Conservation (phyloP, 2,888 invertebrate species). For the Ligdia adustata region DNA sequence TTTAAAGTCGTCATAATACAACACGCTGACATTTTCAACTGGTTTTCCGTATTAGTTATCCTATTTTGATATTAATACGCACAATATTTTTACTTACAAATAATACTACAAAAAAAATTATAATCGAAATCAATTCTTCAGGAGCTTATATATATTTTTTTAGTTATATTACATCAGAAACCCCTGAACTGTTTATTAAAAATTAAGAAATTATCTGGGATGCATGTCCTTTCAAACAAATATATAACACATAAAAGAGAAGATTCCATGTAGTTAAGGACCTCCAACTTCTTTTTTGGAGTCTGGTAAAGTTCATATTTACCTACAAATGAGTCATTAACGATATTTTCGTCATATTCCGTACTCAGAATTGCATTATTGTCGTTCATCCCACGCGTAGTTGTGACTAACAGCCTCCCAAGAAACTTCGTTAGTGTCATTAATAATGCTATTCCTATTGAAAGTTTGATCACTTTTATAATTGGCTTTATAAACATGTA, state of each 20-base stretch:
- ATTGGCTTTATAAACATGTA: not conserved
- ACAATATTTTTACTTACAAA: slow-evolving; percentile 10
- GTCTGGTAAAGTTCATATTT: too few species aligned
- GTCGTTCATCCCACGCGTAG: slow-evolving; percentile 57
- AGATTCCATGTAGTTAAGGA: too few species aligned
- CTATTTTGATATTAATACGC: slow-evolving; percentile 33
- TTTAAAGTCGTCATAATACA: slow-evolving; percentile 46
- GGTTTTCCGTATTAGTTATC: slow-evolving; percentile 54
- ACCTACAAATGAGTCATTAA: slow-evolving; percentile 61
- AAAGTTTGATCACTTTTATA: not conserved
- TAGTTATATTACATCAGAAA: too few species aligned
- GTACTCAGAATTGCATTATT: slow-evolving; percentile 52
- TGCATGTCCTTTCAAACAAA: too few species aligned
- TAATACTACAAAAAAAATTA: too few species aligned
- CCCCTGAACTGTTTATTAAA: too few species aligned
- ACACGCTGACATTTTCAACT: slow-evolving; percentile 59
- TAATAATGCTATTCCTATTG: not conserved
- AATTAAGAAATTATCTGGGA: too few species aligned
- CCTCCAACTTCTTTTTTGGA: too few species aligned
- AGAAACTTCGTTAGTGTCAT: slow-evolving; percentile 42
- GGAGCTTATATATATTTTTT: too few species aligned
- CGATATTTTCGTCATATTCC: slow-evolving; percentile 60
- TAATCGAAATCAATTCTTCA: too few species aligned
- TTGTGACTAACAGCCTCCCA: slow-evolving; percentile 52
- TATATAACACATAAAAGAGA: too few species aligned